These are phyloP conservation scores for Brachionus plicatilis DNA, from an alignment of 1,140 invertebrate genomes.

Conservation along the genomic window DNA sequence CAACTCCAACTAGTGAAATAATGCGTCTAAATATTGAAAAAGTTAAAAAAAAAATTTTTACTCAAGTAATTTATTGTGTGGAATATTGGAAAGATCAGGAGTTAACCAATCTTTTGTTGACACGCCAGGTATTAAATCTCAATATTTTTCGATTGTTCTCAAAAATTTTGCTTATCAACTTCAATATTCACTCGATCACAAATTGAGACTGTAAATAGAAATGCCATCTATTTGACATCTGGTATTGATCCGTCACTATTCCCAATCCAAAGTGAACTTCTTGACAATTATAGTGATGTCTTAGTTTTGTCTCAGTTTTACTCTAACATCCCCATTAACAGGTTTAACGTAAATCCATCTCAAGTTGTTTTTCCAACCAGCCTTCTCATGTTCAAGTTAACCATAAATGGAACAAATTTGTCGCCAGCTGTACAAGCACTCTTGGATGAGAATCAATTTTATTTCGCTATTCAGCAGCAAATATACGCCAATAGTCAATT, in stretches of 20 bases:
- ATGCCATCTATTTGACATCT: neutral
- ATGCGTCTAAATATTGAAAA: neutral
- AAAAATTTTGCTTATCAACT: neutral
- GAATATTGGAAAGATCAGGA: neutral
- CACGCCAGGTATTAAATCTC: neutral
- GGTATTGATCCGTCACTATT: neutral
- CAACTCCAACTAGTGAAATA: constrained; percentile 9
- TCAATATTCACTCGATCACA: neutral
- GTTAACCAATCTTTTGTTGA: neutral
- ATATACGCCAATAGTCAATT: neutral
- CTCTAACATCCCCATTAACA: neutral
- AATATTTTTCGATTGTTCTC: neutral
- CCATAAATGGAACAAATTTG: neutral
- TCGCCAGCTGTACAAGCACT: neutral
- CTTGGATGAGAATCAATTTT: constrained; percentile 7
- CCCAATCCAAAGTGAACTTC: neutral
- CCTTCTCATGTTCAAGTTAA: neutral
- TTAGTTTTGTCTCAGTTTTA: constrained; percentile 14
- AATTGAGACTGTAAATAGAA: neutral
- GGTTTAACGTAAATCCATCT: neutral
- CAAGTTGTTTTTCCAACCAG: neutral
- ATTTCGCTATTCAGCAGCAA: neutral
- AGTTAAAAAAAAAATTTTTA: neutral
- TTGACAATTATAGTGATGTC: neutral
- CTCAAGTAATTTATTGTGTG: neutral